Percentiles rank a stretch among this genome's conserved stretches.
phyloP scores from a whole-genome alignment of 1,140 invertebrate genomes.

The Ceratosolen fusciceps region DNA sequence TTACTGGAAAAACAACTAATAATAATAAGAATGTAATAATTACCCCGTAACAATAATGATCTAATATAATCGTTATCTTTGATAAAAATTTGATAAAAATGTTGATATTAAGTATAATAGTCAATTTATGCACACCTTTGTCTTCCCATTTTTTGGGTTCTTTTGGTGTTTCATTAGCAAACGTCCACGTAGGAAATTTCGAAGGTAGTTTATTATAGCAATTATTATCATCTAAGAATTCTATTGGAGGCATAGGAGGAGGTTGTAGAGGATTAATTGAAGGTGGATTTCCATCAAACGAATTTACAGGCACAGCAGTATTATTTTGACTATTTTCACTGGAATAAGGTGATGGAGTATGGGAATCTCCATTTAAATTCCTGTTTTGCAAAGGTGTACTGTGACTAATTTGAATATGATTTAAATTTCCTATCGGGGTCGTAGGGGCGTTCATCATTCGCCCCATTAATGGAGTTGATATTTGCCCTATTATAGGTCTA shows the following conservation, averaged over 20 bases:
- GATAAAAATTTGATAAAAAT: too few relatives aligned
- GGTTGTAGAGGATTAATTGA: slow-evolving; percentile 70
- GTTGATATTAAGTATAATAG: too few relatives aligned
- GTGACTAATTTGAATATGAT: slow-evolving; percentile 62
- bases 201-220: slow-evolving; percentile 72
- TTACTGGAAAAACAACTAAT: slow-evolving; percentile 55
- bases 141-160: slow-evolving; percentile 65
- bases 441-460: slow-evolving; percentile 53
- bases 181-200: slow-evolving; percentile 71
- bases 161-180: slow-evolving; percentile 61
- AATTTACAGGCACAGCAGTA: slow-evolving; percentile 49
- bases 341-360: slow-evolving; percentile 63
- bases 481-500: slow-evolving; percentile 55
- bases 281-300: slow-evolving; percentile 54
- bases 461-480: slow-evolving; percentile 58
- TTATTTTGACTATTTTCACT: slow-evolving; percentile 68
- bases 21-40: too few relatives aligned
- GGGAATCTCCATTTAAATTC: slow-evolving; percentile 60
- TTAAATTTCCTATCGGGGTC: slow-evolving; percentile 49
- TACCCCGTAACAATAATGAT: not conserved
- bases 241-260: slow-evolving; percentile 75
- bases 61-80: too few relatives aligned
- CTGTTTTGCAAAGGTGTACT: slow-evolving; percentile 63
- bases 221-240: slow-evolving; percentile 68
- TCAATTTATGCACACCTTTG: slow-evolving; percentile 57